phyloP scores from a whole-genome alignment of 2,113 vertebrate genomes.

The Pterocles gutturalis region DNA sequence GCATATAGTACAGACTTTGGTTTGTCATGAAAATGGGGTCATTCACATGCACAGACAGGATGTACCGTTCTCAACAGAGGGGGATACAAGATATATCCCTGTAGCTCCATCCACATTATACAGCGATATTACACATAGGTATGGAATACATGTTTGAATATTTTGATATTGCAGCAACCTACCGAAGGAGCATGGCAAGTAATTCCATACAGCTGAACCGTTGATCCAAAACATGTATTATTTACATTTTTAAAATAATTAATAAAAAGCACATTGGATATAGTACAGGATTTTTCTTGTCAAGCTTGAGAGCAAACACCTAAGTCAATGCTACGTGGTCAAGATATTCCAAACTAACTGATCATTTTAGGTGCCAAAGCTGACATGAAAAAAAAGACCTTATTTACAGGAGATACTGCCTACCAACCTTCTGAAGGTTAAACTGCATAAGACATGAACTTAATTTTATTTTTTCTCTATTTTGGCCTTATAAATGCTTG shows the following conservation, averaged over 20 bases:
- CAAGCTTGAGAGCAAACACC: not conserved
- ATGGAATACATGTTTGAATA: not conserved
- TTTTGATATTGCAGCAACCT: not conserved
- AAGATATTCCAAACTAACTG: not conserved
- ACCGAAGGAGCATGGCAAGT: not conserved
- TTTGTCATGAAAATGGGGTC: not conserved
- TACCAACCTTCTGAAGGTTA: not conserved
- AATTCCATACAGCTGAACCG: not conserved
- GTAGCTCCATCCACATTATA: not conserved
- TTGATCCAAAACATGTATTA: not conserved
- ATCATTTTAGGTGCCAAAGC: accelerated
- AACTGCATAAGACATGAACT: not conserved
- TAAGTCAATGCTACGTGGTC: not conserved
- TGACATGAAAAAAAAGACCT: not conserved
- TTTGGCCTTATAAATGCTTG: not conserved
- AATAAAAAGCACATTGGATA: not conserved
- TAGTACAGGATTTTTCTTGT: not conserved
- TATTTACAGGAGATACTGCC: not conserved
- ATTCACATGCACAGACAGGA: not conserved
- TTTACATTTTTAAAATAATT: not conserved
- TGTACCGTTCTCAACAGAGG: not conserved
- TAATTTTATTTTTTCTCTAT: not conserved
- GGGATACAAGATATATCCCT: too few species aligned
- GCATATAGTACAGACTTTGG: not conserved
- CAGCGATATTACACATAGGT: not conserved